Evolutionary conservation across 2,797 vertebrate species (phyloP), one percentile per base, ranked within the genome.

Genomic region (Sphenopsis melanotis): DNA sequence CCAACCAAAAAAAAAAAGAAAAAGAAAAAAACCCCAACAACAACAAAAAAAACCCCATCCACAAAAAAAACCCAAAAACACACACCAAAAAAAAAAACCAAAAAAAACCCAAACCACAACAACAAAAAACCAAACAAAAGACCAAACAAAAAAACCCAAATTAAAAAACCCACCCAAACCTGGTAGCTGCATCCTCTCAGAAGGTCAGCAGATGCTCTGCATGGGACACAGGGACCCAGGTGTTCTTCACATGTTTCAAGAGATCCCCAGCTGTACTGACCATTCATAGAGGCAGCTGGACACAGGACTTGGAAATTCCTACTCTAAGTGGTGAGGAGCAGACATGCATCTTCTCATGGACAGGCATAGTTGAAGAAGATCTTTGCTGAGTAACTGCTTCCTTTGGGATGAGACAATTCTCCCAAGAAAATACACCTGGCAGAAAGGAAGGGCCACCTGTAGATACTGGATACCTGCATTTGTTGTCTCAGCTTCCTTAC

Each of bases 1-100:
- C n/a, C 55, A 34, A 56, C 32, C 4, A 23, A 70, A 42, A 36
- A 39, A 27, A 39, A 1, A 6, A 14, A 7, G 12, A n/a, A 14
- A 12, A n/a, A 21, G 4, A 4, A 6, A n/a, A 21, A 5, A 30
- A 52, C 3, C 1, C 39, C 16, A n/a, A 15, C 6, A 32, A 49
- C 8, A 21, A 27, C 20, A 2, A 10, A n/a, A n/a, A 21, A 32
- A n/a, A 6, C 9, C 9, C 46, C 42, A 10, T 10, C 19, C 19
- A 21, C 42, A 44, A 44, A 21, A 44, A 21, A n/a, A n/a, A n/a
- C n/a, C n/a, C n/a, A n/a, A n/a, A n/a, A n/a, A n/a, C n/a, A n/a
- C n/a, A n/a, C n/a, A 37, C 36, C 36, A 37, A 37, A 69, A 47
- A 30, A 8, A 12, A 12, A 5, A 19, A 5, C 18, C 12, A 39